Conservation (phyloP, 1,140 invertebrate species). For the Leucophenga varia region DNA sequence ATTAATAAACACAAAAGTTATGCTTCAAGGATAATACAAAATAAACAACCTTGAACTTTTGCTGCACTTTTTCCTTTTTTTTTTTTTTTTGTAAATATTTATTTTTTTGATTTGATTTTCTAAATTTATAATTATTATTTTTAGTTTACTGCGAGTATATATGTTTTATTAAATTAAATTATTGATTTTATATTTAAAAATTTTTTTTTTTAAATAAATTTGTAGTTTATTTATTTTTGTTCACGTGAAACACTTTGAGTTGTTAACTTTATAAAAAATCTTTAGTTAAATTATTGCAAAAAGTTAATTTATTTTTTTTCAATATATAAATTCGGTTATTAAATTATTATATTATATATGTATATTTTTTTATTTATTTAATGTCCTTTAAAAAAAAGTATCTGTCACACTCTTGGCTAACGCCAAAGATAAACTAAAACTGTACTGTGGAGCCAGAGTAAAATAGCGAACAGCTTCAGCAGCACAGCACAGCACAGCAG, state of each 20-base stretch:
- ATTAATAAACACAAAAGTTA: too few relatives aligned
- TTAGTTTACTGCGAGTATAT: constrained; percentile 19
- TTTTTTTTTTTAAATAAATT: constrained; percentile 15
- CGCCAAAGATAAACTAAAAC: constrained; percentile 52
- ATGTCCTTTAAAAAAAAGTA: too few relatives aligned
- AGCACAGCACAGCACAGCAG: constrained; percentile 11
- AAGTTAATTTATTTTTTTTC: too few relatives aligned
- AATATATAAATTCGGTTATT: too few relatives aligned
- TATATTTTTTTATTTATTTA: constrained; percentile 17
- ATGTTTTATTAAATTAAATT: too few relatives aligned
- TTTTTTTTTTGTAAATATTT: constrained; percentile 21
- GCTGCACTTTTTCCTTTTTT: constrained; percentile 18
- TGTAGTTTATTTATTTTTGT: constrained; percentile 5
- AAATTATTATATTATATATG: too few relatives aligned
- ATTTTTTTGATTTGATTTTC: constrained; percentile 5
- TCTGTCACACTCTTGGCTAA: constrained; percentile 48
- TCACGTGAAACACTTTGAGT: too few relatives aligned
- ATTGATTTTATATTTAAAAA: too few relatives aligned
- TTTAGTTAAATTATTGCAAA: too few relatives aligned
- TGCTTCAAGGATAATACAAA: not conserved
- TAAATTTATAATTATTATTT: constrained; percentile 10
- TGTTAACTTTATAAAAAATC: too few relatives aligned
- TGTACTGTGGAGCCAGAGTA: constrained; percentile 25
- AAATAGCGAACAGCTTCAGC: not conserved
- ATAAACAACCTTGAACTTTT: constrained; percentile 24